Evolutionary conservation across 2,113 vertebrate genomes (phyloP).

Genomic region (Lagopus muta): DNA sequence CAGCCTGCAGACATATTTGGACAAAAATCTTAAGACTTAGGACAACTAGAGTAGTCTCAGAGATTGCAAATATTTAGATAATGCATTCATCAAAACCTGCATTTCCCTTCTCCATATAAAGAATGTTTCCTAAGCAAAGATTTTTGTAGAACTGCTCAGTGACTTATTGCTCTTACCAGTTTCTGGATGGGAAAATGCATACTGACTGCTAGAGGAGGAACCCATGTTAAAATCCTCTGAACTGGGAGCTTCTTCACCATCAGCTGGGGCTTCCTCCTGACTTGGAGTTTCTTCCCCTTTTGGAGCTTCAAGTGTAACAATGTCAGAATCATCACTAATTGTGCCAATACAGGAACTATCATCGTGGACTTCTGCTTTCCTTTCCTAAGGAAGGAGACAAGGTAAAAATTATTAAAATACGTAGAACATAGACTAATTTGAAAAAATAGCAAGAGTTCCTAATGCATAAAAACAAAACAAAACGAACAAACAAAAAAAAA

Average conservation of each 20-base stretch:
- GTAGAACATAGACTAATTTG: not conserved
- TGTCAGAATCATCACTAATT: conserved; percentile 94
- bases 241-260: conserved; percentile 55
- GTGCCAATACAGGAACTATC: conserved; percentile 81
- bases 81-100: not conserved
- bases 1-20: not conserved
- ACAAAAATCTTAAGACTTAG: not conserved
- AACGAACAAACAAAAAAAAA: too few species aligned
- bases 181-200: conserved; percentile 88
- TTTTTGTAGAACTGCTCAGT: not conserved
- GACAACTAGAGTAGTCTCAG: not conserved
- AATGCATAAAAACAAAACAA: not conserved
- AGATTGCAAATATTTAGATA: not conserved
- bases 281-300: conserved; percentile 79
- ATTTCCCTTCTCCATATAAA: not conserved
- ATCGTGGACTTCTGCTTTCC: conserved; percentile 58
- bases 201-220: conserved; percentile 94
- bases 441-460: not conserved
- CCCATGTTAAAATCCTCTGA: conserved; percentile 86
- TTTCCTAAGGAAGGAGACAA: conserved; percentile 61
- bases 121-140: not conserved
- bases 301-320: conserved; percentile 88
- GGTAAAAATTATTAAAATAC: not conserved
- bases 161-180: conserved; percentile 78
- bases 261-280: conserved; percentile 75